Evolutionary conservation across 2,888 invertebrate species (phyloP).

Genomic region (Eupithecia exiguata): DNA sequence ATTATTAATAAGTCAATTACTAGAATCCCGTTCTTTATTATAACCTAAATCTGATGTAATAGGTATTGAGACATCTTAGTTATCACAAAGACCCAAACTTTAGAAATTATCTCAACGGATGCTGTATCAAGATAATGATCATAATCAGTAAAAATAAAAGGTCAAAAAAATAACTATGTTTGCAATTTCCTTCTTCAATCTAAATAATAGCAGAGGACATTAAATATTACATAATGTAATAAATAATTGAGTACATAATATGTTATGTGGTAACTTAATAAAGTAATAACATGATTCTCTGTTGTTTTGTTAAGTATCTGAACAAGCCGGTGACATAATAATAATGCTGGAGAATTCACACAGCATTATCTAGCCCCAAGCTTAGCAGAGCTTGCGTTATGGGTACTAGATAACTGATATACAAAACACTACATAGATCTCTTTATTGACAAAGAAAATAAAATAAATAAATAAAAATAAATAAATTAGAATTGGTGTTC

Average conservation of each 20-base stretch:
- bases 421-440: no score
- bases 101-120: background rate
- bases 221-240: slow-evolving; percentile 7
- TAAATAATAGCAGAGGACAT: slow-evolving; percentile 6
- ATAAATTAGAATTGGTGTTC: no score
- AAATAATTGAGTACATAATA: slow-evolving; percentile 8
- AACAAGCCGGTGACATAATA: background rate
- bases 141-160: slow-evolving; percentile 12
- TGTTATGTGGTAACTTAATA: slow-evolving; percentile 7
- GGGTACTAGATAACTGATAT: no score
- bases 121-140: background rate
- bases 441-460: no score
- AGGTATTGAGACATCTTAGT: background rate
- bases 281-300: slow-evolving; percentile 1
- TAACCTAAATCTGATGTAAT: background rate
- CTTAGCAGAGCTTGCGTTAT: no score
- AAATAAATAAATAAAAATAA: no score
- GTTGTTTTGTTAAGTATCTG: background rate
- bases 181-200: slow-evolving; percentile 21
- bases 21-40: background rate
- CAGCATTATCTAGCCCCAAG: no score
- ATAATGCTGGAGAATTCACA: no score
- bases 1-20: no score
- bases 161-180: slow-evolving; percentile 11
- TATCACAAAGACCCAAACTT: background rate